Evolutionary conservation across 2,888 invertebrate species (phyloP).

Genomic region (Caenorhabditis panamensis): DNA sequence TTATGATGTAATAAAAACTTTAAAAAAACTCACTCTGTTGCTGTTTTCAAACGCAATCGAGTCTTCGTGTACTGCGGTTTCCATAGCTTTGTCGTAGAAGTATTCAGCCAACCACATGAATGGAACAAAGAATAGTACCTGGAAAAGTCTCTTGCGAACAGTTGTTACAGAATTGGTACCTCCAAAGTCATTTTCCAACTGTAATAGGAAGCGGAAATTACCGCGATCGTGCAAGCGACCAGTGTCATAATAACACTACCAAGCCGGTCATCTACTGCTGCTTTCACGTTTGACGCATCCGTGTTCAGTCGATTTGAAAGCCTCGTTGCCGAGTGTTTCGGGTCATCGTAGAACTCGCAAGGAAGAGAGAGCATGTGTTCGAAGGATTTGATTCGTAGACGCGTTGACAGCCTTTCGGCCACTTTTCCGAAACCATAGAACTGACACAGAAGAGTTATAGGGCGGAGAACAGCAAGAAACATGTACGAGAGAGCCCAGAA

Average conservation of each 20-base stretch:
- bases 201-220: constrained; percentile 20
- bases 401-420: constrained; percentile 79
- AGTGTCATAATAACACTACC: constrained; percentile 44
- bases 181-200: constrained; percentile 55
- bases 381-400: constrained; percentile 82
- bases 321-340: constrained; percentile 81
- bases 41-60: constrained; percentile 56
- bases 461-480: constrained; percentile 81
- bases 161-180: background rate
- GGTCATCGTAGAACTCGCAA: constrained; percentile 82
- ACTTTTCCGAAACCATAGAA: constrained; percentile 79
- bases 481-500: constrained; percentile 82
- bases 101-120: constrained; percentile 44
- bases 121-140: constrained; percentile 38
- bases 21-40: constrained; percentile 36
- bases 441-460: constrained; percentile 67
- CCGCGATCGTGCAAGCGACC: constrained; percentile 16
- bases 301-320: constrained; percentile 82
- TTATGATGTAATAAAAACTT: background rate
- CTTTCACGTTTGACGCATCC: constrained; percentile 82
- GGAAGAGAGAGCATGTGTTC: constrained; percentile 81
- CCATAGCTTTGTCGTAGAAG: constrained; percentile 28
- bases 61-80: constrained; percentile 33
- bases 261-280: constrained; percentile 55
- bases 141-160: background rate